Conservation (phyloP, 2,113 vertebrate species). For the Heterochromis multidens region DNA sequence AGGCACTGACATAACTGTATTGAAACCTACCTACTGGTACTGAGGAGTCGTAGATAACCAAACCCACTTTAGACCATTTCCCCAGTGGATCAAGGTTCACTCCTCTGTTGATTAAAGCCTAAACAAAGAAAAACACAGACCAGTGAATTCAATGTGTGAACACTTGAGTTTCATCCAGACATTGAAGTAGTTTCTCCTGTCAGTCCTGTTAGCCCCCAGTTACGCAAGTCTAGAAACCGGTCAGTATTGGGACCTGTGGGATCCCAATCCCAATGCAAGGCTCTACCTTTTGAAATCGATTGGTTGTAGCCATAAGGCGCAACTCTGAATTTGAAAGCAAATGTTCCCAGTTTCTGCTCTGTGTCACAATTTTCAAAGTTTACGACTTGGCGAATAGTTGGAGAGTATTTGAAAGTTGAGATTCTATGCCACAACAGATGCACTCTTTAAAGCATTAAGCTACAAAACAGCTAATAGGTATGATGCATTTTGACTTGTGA, state of each 20-base stretch:
- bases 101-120: constrained; percentile 96
- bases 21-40: constrained; percentile 87
- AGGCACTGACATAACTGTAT: neutral
- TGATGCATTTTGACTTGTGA: neutral
- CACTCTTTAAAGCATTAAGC: neutral
- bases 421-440: neutral
- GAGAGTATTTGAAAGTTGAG: neutral
- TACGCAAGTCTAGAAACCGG: neutral
- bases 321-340: neutral
- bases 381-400: neutral
- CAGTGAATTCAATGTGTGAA: neutral
- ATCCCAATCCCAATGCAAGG: too few relatives aligned
- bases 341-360: too few relatives aligned
- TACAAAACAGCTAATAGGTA: neutral
- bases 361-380: neutral
- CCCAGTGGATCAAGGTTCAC: constrained; percentile 95
- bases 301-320: neutral
- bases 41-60: constrained; percentile 94
- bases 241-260: too few relatives aligned
- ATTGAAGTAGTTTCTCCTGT: neutral
- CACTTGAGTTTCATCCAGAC: neutral
- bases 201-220: neutral
- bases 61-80: constrained; percentile 95
- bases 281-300: neutral
- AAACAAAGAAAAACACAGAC: neutral